Conservation (phyloP, 2,797 vertebrate genomes). For the Amazona ochrocephala region DNA sequence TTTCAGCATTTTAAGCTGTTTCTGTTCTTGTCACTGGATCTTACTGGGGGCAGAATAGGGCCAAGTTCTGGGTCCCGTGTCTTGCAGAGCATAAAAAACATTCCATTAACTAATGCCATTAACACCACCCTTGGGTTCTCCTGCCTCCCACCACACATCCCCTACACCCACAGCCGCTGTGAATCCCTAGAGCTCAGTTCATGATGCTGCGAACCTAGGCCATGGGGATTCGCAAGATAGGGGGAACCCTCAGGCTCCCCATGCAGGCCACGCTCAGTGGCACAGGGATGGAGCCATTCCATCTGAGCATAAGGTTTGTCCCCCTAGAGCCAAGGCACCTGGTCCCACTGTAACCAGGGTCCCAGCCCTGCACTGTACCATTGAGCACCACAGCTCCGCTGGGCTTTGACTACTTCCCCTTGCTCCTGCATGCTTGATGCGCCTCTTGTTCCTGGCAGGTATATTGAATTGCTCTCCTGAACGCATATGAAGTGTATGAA, state of each 20-base stretch:
- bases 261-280: not conserved
- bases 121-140: not conserved
- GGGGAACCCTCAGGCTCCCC: not conserved
- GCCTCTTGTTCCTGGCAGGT: not conserved
- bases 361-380: accelerated
- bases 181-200: accelerated
- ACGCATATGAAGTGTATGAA: not conserved
- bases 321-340: not conserved
- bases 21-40: not conserved
- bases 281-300: accelerated
- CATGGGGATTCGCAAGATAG: not conserved
- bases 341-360: accelerated
- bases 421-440: accelerated
- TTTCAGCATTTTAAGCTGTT: not conserved
- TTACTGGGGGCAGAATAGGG: not conserved
- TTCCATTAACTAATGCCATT: not conserved
- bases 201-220: not conserved
- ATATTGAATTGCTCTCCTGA: conserved; percentile 1
- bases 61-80: not conserved
- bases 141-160: accelerated
- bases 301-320: too few relatives aligned
- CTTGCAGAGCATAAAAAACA: not conserved
- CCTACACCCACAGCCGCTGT: accelerated
- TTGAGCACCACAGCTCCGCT: accelerated
- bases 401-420: not conserved